phyloP scores from a whole-genome alignment of 2,888 invertebrate genomes.

The Diarsia brunnea region DNA sequence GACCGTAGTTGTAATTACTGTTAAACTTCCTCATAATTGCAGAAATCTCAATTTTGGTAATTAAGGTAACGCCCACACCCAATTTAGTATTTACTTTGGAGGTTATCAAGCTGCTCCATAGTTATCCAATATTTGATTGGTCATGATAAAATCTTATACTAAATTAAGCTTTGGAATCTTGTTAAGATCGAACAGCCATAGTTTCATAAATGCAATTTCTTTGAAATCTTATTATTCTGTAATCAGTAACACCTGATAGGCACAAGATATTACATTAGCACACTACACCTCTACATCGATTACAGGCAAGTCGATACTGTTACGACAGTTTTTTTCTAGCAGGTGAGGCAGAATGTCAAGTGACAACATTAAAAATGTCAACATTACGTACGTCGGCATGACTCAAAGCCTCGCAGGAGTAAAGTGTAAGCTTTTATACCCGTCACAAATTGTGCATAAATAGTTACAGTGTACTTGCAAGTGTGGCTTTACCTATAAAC shows the following conservation, averaged over 20 bases:
- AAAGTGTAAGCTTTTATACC: slow-evolving; percentile 48
- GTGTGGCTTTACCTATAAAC: slow-evolving; percentile 26
- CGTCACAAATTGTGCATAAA: slow-evolving; percentile 57
- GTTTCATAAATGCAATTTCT: background rate
- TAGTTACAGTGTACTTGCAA: slow-evolving; percentile 43
- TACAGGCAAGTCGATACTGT: slow-evolving; percentile 11
- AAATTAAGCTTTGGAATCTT: background rate
- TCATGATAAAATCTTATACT: background rate
- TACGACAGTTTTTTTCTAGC: slow-evolving; percentile 36
- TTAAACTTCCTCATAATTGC: slow-evolving; percentile 35
- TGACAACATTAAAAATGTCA: slow-evolving; percentile 49
- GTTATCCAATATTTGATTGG: background rate
- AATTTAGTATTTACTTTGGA: slow-evolving; percentile 11
- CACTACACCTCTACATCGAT: slow-evolving; percentile 7
- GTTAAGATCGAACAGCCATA: background rate
- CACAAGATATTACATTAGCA: background rate
- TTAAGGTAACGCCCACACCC: slow-evolving; percentile 3
- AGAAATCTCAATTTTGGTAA: slow-evolving; percentile 29
- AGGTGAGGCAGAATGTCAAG: slow-evolving; percentile 20
- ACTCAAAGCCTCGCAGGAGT: slow-evolving; percentile 58
- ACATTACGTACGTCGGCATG: slow-evolving; percentile 52
- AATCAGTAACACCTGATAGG: slow-evolving; percentile 3
- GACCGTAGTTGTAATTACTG: slow-evolving; percentile 35
- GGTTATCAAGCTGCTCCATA: background rate
- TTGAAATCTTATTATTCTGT: slow-evolving; percentile 1